Conservation (phyloP, 1,140 invertebrate genomes). For the Fopius arisanus region DNA sequence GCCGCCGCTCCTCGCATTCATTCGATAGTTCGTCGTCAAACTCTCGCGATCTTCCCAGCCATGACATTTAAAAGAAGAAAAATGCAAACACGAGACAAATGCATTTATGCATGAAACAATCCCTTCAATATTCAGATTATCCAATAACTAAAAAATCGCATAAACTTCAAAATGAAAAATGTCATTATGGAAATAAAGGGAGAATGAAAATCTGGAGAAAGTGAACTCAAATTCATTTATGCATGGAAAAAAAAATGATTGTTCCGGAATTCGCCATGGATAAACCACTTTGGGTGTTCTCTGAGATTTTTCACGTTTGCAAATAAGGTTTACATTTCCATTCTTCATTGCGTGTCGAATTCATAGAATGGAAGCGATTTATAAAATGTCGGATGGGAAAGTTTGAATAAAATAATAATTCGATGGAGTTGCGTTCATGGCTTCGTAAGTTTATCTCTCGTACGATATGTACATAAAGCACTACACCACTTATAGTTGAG, state of each 20-base stretch:
- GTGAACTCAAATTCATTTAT: neutral
- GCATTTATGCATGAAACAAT: neutral
- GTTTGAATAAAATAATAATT: slow-evolving; percentile 16
- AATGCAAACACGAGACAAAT: neutral
- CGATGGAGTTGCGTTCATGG: slow-evolving; percentile 17
- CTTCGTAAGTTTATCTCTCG: slow-evolving; percentile 39
- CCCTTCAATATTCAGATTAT: neutral
- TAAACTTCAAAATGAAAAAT: slow-evolving; percentile 3
- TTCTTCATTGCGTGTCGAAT: neutral
- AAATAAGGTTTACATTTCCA: slow-evolving; percentile 27
- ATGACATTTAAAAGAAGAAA: neutral
- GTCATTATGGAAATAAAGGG: neutral
- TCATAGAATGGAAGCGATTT: neutral
- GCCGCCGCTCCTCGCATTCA: neutral
- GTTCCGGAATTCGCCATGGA: slow-evolving; percentile 28
- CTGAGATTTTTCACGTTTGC: slow-evolving; percentile 36
- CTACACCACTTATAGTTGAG: slow-evolving; percentile 40
- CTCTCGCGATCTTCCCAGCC: neutral
- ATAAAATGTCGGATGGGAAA: neutral
- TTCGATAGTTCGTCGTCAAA: neutral
- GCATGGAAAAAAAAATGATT: slow-evolving; percentile 9
- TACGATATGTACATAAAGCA: slow-evolving; percentile 46
- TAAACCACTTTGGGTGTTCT: neutral
- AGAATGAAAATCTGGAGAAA: neutral
- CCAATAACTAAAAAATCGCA: neutral